These are phyloP conservation scores for Pomacea canaliculata DNA, from an alignment of 2,888 invertebrate species.

Conservation along the genomic window DNA sequence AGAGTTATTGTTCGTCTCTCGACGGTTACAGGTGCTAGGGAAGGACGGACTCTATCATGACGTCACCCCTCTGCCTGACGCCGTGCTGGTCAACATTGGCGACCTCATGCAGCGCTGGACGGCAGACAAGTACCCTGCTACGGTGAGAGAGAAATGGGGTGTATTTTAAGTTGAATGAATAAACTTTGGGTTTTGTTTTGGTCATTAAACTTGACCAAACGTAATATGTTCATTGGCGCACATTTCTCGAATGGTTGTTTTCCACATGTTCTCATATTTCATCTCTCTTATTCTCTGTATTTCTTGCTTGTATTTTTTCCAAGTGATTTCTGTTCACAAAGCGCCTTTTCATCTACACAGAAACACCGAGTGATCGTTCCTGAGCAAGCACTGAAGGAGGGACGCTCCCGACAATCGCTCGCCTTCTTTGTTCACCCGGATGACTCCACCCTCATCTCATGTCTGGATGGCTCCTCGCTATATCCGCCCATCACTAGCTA, in stretches of 20 bases:
- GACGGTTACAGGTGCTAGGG: constrained; percentile 9
- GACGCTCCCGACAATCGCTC: constrained; percentile 37
- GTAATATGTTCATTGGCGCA: no score
- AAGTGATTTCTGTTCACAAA: not conserved
- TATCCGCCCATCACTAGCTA: constrained; percentile 40
- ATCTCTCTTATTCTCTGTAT: not conserved
- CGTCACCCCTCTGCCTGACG: constrained; percentile 20
- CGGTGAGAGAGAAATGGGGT: not conserved
- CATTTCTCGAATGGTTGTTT: no score
- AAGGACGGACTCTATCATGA: constrained; percentile 21
- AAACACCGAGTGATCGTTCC: constrained; percentile 47
- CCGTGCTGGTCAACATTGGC: constrained; percentile 27
- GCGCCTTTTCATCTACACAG: constrained; percentile 24
- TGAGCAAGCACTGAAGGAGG: constrained; percentile 29
- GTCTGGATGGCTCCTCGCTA: constrained; percentile 42
- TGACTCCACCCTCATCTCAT: constrained; percentile 39
- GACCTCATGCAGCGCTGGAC: constrained; percentile 31
- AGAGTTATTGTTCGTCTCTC: not conserved
- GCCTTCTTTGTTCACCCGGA: constrained; percentile 50
- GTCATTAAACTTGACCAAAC: no score
- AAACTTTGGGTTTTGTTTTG: no score
- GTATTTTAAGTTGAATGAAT: no score
- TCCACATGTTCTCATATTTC: no score
- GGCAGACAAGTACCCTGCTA: constrained; percentile 17
- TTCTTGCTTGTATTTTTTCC: no score